phyloP scores from a whole-genome alignment of 2,113 vertebrate genomes.

The Tor tambroides region DNA sequence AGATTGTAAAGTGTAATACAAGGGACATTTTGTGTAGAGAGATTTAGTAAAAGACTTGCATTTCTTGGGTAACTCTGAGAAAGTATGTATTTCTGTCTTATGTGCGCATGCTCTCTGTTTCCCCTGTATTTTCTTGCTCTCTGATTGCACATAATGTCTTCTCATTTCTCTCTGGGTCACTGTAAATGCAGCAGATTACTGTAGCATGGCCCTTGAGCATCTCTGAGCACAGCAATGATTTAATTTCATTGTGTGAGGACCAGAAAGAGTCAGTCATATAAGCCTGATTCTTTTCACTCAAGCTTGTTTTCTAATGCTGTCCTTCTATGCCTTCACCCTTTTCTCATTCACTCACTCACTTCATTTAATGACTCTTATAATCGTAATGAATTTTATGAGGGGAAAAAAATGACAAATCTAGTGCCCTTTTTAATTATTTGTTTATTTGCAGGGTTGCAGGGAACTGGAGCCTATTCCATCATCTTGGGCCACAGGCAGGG shows the following conservation, averaged over 20 bases:
- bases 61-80: slow-evolving; percentile 36
- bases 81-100: not conserved
- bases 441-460: no score
- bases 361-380: no score
- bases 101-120: not conserved
- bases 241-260: slow-evolving; percentile 13
- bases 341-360: not conserved
- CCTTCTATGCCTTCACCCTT: no score
- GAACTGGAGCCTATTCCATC: no score
- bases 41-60: slow-evolving; percentile 9
- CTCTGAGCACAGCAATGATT: slow-evolving; percentile 17
- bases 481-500: no score
- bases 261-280: slow-evolving; percentile 23
- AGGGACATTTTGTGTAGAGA: not conserved
- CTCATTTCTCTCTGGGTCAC: slow-evolving; percentile 6
- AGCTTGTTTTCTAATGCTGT: not conserved
- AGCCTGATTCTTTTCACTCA: slow-evolving; percentile 22
- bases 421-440: no score
- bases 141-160: slow-evolving; percentile 33
- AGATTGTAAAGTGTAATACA: not conserved
- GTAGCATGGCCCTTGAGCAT: not conserved
- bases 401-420: no score
- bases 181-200: slow-evolving; percentile 25
- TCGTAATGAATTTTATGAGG: no score
- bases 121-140: not conserved